Evolutionary conservation across 2,888 invertebrate genomes (phyloP), one percentile per base, ranked within the genome.

Genomic region (Oeneis ivallda): DNA sequence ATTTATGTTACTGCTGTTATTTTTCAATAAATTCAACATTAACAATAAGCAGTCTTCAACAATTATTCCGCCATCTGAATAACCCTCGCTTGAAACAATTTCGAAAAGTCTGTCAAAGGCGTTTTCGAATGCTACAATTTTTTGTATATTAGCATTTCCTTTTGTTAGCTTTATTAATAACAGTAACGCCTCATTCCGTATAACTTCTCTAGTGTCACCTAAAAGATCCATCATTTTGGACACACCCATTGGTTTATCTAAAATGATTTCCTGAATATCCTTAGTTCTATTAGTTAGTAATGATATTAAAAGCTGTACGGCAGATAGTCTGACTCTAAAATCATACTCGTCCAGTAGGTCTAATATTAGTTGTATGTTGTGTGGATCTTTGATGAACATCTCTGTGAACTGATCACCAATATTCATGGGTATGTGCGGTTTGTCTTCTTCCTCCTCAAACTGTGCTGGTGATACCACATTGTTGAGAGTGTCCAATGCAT

Each of bases 101-200:
- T 98, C 98, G 75, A 99, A 96, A 37, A 99, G 92, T 72, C 97
- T 94, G 85, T 99, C 99, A 81, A 99, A 99, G 0, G 98, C 98
- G 88, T 99, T 99, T 85, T 99, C 99, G 84, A 99, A 99, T 0
- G 99, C 99, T 0, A 99, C 98, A 77, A 99, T 99, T 90, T 99
- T 99, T 85, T 99, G 99, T 76, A 99, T 98, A 84, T 98, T 99
- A 0, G 98, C 97, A 89, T 99, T 99, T 13, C 96, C 96, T 77
- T 93, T 96, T 0, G 99, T 99, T 74, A 99, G 87, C 78, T 98
- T 97, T 71, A 97, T 97, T 0, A 99, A 92, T 57, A 99, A 90
- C 6, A 99, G 87, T 10, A 99, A 88, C 0, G 98, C 97, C 90
- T 99, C 98, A 83, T 99, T 99, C 70, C 99, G 92, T 66, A 99